Base-by-base conservation (phyloP, 2,797 vertebrate species). In the Spatula clypeata region DNA sequence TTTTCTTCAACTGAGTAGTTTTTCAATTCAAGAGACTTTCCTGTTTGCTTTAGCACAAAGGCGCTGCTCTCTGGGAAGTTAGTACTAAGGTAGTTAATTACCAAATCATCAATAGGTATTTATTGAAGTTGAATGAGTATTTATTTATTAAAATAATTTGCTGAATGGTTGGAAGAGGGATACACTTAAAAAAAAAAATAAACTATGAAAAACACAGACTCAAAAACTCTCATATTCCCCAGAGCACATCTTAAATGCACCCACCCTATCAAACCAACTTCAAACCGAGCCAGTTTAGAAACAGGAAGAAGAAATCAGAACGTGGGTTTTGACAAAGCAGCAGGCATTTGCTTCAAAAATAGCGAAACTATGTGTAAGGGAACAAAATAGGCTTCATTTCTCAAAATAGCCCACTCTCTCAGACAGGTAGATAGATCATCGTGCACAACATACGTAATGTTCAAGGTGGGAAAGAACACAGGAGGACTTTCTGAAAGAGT, bases 291-390 rank as follows among this genome's bases (percentile, higher is more conserved):
- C 34, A 69, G 47, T 79, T 87, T 87, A 64, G 66, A 83, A 83
- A 65, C 27, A 36, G 34, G 51, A 70, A 83, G 53, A 74, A 83
- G 26, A 53, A 58, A 57, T n/a, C 42, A 67, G 51, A 79, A 87
- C 1, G 3, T 57, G 66, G 60, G 66, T 67, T 86, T 82, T 62
- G 54, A 67, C 61, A 72, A 77, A 82, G 60, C 76, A 54, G 51
- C 38, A 65, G 57, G 79, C 67, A 58, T 65, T 69, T 87, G 51
- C 51, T 91, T 74, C 79, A 90, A 62, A 83, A 93, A 90, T 47
- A 79, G 57, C 38, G 70, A 83, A 74, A 42, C 44, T 65, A 53
- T 23, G 24, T 27, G 6, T 42, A 70, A 67, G 16, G 32, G 79
- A 76, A 86, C 47, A 90, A 83, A 94, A 74, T 65, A 29, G 53